Evolutionary conservation across 2,797 vertebrate species (phyloP).

Genomic region (Scleropages formosus): DNA sequence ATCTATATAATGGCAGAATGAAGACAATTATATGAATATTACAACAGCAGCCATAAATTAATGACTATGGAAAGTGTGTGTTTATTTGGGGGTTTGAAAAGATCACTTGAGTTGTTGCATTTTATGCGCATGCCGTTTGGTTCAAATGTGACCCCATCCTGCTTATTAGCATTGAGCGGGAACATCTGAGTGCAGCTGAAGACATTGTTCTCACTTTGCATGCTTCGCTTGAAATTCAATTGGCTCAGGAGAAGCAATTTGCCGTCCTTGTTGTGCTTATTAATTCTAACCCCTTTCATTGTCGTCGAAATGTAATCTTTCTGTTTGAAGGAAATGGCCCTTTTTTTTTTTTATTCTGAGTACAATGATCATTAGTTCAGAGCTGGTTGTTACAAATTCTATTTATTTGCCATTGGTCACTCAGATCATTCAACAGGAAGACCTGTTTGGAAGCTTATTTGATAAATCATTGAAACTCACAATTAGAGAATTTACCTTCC

Average conservation of each 20-base stretch:
- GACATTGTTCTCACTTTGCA: background rate
- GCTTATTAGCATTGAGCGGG: background rate
- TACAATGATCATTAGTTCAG: slow-evolving; percentile 5
- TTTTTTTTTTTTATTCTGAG: slow-evolving; percentile 2
- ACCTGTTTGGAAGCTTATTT: too few species aligned
- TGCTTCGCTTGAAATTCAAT: slow-evolving; percentile 12
- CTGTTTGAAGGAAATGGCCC: slow-evolving; percentile 4
- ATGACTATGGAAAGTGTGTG: background rate
- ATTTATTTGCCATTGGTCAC: background rate
- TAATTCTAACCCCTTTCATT: slow-evolving; percentile 3
- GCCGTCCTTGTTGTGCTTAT: background rate
- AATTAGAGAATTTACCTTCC: too few species aligned
- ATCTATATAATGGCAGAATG: background rate
- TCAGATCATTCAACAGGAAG: too few species aligned
- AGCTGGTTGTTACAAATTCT: slow-evolving; percentile 10
- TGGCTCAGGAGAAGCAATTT: slow-evolving; percentile 17
- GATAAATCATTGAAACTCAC: too few species aligned
- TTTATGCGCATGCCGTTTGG: background rate
- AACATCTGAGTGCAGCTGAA: background rate
- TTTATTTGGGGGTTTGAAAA: background rate
- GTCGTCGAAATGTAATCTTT: background rate
- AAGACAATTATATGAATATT: background rate
- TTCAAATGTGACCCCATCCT: background rate
- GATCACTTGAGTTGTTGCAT: background rate
- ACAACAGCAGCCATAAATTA: background rate